Base-by-base conservation (phyloP, 2,113 vertebrate species). In the Ovibos moschatus region DNA sequence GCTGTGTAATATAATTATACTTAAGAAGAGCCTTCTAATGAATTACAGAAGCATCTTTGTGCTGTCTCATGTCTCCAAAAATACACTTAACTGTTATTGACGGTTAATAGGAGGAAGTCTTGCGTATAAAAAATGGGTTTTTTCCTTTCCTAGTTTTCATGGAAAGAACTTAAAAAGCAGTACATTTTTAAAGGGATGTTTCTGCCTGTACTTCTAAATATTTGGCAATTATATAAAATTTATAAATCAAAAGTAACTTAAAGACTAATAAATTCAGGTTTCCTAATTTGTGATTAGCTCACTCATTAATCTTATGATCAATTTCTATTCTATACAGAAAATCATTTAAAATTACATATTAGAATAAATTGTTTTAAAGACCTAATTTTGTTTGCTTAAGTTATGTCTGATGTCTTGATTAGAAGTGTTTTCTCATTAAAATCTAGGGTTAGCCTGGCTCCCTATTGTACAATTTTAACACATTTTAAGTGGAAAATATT, bases 11-110 rank as follows among this genome's bases (percentile, higher is more conserved):
- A 28, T 89, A 36, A 95, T 95, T 97, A 87, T 92, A 4, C 94
- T 97, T 96, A 88, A 79, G 91, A 98, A 86, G n/a, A 57, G 67
- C 67, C 78, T 95, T 87, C 89, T 95, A 84, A 94, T 78, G 91
- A 87, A 87, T 95, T 91, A 95, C 87, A 97, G 95, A 97, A 79
- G 84, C 87, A 76, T 53, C 96, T 90, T 87, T 89, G 95, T 93
- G 33, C 89, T 88, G 50, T 13, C 33, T 95, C 40, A 1, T 87
- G 45, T 96, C 96, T 97, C 90, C 86, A 79, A 74, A 78, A 97
- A 91, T 51, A 76, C 21, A 14, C 78, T 96, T 97, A 97, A 91
- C 55, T 79, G 62, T 89, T 96, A 45, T 43, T 85, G 90, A 95
- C 89, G 97, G 88, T 71, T 90, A 91, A 94, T 86, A 74, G 62